Base-by-base conservation (phyloP, 2,888 invertebrate species). In the Leptopilina syphax region DNA sequence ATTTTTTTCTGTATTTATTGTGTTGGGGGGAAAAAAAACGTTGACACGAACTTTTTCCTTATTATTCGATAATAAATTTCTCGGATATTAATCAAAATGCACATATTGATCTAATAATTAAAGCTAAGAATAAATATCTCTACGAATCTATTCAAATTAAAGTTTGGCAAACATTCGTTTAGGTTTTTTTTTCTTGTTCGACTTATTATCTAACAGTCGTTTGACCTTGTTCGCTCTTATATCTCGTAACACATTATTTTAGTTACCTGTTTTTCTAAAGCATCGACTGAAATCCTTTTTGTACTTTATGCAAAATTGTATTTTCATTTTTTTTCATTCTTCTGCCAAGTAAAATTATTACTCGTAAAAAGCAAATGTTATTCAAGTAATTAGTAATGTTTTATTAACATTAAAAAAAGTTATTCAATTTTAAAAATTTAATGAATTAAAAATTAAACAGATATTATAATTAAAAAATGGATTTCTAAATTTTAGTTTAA, bases 131-230 rank as follows among this genome's bases (percentile, higher is more conserved):
- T 57, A 70, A 70, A 63, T 24, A 18, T 50, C 12, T 24, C 27
- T 70, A 13, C 12, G 3, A 34, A 65, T 34, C 54, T 54, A 5
- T 54, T 34, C 34, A 34, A 70, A 50, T 47, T 68, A 3, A 68
- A 10, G 57, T 73, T 73, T 73, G 73, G 73, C 57, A 57, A 34
- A 73, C 57, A 34, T 27, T 70, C 70, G 27, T 68, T 50, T 34
- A 12, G 54, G 10, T 73, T 73, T 57, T 73, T 57, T 73, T 73
- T 57, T 73, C 34, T 57, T 57, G 81, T 77, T 78, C 78, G 77
- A 80, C 24, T 66, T 80, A 85, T 90, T 89, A 89, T 85, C 89
- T 89, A 89, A 89, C 85, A 82, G 65, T 77, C 65, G 54, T 27
- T 41, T 79, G 86, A 84, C 87, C 84, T 87, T 86, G 81, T 78